phyloP scores from a whole-genome alignment of 2,113 vertebrate genomes.

The Nycticorax nycticorax region DNA sequence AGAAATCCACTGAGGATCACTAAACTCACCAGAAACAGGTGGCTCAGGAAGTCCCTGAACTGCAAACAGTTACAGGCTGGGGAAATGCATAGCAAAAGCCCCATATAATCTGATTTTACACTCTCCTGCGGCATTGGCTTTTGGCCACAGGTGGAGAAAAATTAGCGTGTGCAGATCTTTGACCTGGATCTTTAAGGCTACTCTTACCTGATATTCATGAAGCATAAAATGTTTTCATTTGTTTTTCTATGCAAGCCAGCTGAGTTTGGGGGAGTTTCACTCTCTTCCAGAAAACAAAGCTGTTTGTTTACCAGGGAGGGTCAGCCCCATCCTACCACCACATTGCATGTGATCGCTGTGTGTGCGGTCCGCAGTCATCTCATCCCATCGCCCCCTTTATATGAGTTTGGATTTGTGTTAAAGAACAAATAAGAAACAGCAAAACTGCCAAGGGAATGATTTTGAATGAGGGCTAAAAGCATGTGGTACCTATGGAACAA shows the following conservation, averaged over 20 bases:
- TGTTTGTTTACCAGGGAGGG: background rate
- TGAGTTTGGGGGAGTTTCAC: background rate
- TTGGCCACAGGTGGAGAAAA: background rate
- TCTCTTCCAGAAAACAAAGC: background rate
- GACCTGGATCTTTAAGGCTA: background rate
- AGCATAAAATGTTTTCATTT: background rate
- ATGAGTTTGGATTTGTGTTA: background rate
- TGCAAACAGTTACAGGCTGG: background rate
- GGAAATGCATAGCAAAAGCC: background rate
- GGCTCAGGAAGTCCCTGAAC: accelerated
- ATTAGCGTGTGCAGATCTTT: no score
- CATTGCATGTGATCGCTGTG: accelerated
- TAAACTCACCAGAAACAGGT: background rate
- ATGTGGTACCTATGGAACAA: accelerated
- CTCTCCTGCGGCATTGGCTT: background rate
- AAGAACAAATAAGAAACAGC: background rate
- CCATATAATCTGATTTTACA: background rate
- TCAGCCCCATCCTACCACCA: background rate
- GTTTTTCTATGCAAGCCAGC: background rate
- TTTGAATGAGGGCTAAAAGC: background rate
- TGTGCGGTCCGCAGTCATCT: background rate
- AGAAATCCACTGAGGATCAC: background rate
- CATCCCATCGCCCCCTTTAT: accelerated
- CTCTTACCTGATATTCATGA: background rate
- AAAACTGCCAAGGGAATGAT: background rate